A percentile compares a stretch with the other conserved stretches of the same genome.
phyloP scores from a whole-genome alignment of 2,113 vertebrate genomes.

The Microtus oregoni region DNA sequence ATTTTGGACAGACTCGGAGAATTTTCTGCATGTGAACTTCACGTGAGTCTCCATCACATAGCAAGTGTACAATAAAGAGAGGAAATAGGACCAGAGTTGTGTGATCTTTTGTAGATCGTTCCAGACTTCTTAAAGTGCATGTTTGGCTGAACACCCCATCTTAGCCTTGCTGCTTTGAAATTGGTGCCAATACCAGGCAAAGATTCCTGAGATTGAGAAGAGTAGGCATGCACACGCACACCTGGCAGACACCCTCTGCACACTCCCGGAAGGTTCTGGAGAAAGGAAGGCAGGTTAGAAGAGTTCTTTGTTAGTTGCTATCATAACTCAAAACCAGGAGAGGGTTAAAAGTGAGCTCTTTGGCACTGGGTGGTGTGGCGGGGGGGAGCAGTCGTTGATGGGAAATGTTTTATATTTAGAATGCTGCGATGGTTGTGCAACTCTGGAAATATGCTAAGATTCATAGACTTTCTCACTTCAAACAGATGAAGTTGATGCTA shows the following conservation, averaged over 20 bases:
- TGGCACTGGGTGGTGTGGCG: accelerated
- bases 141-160: neutral
- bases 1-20: neutral
- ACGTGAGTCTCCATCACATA: neutral
- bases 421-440: neutral
- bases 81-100: neutral
- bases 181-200: neutral
- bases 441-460: slow-evolving; percentile 50
- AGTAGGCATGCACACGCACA: neutral
- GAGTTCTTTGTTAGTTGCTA: neutral
- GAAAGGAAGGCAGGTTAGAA: neutral
- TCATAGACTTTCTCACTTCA: slow-evolving; percentile 40
- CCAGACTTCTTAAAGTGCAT: neutral
- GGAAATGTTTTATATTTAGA: slow-evolving; percentile 53
- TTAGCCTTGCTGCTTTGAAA: slow-evolving; percentile 12
- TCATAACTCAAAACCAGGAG: neutral
- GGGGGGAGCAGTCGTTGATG: neutral
- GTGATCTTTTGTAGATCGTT: neutral
- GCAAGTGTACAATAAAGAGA: neutral
- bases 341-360: slow-evolving; percentile 7
- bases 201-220: neutral
- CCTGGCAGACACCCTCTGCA: neutral
- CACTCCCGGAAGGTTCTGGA: neutral
- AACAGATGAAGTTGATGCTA: slow-evolving; percentile 21
- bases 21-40: neutral